Conservation (phyloP, 2,113 vertebrate species). For the Microcebus lehilahytsara region DNA sequence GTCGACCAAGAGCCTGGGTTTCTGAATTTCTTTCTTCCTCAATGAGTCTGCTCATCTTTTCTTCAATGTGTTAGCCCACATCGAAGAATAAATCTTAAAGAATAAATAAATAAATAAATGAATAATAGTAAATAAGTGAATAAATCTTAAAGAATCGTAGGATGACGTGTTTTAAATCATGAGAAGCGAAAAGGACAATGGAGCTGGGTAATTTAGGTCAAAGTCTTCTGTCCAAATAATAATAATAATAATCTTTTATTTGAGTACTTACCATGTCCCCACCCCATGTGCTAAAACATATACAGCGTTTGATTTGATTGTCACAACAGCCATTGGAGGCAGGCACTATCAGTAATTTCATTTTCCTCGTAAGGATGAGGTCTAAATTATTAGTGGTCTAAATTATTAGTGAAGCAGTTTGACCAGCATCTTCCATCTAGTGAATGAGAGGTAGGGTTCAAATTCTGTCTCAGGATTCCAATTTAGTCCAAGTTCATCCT, state of each 20-base stretch:
- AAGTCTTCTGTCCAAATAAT: neutral
- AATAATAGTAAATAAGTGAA: too few relatives aligned
- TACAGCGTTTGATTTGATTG: neutral
- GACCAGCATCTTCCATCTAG: neutral
- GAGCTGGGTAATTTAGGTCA: neutral
- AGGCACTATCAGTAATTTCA: neutral
- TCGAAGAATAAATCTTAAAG: neutral
- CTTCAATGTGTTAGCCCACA: neutral
- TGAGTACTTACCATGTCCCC: neutral
- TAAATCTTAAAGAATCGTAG: neutral
- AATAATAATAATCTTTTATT: neutral
- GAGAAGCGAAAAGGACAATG: neutral
- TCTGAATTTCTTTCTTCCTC: neutral
- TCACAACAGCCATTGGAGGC: neutral
- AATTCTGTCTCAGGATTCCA: neutral
- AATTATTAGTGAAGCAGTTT: neutral
- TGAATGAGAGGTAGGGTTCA: neutral
- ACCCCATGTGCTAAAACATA: neutral
- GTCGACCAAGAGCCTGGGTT: neutral
- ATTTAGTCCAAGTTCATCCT: neutral
- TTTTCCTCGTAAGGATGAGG: neutral
- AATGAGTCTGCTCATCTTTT: neutral
- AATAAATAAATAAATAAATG: neutral
- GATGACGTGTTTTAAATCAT: neutral
- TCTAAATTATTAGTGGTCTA: neutral